Evolutionary conservation across 2,113 vertebrate genomes (phyloP).

Genomic region (Lepisosteus osseus): DNA sequence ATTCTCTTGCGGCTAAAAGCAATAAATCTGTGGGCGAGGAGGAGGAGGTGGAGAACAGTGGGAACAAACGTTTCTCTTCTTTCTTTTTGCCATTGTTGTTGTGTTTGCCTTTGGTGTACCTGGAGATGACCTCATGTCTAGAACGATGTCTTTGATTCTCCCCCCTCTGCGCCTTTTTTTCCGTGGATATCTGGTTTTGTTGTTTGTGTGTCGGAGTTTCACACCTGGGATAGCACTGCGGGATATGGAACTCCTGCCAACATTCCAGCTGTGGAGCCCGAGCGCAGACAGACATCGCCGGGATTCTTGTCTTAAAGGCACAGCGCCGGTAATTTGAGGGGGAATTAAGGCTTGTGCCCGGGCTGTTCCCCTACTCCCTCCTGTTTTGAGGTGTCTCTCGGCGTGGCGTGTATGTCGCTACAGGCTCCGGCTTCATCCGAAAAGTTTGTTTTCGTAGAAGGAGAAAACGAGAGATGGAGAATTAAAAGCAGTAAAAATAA

Average conservation of each 20-base stretch:
- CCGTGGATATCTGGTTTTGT: conserved; percentile 22
- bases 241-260: conserved; percentile 43
- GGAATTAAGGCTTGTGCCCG: too few relatives aligned
- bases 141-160: conserved; percentile 36
- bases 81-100: background rate
- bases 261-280: conserved; percentile 35
- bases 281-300: too few relatives aligned
- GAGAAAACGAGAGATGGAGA: too few relatives aligned
- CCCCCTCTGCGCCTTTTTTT: conserved; percentile 4
- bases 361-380: too few relatives aligned
- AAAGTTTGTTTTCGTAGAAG: too few relatives aligned
- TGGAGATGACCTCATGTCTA: conserved; percentile 63
- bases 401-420: too few relatives aligned
- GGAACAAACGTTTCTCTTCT: background rate
- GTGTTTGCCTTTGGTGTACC: conserved; percentile 37
- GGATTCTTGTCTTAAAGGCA: too few relatives aligned
- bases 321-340: too few relatives aligned
- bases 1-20: background rate
- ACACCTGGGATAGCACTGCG: conserved; percentile 56
- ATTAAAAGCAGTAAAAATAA: too few relatives aligned
- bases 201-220: conserved; percentile 40
- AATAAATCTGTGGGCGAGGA: conserved; percentile 32
- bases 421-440: too few relatives aligned
- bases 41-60: background rate
- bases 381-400: too few relatives aligned